A percentile compares a stretch with the other conserved stretches of the same genome.
phyloP scores from a whole-genome alignment of 2,797 vertebrate species.

The Saxicola maurus region DNA sequence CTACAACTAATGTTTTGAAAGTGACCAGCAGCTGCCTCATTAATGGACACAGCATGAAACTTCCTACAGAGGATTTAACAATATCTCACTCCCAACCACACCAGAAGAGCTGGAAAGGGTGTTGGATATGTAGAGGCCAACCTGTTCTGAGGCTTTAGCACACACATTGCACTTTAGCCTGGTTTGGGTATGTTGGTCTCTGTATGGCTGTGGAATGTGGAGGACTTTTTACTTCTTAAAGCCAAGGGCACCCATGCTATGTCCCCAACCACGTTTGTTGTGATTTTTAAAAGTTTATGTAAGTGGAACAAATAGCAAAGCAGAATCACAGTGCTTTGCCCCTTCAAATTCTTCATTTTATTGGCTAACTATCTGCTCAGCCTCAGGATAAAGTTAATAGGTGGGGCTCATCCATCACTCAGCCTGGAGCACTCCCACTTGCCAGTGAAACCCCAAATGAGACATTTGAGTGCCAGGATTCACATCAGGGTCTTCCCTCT shows the following conservation, averaged over 20 bases:
- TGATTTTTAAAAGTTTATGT: rapidly evolving
- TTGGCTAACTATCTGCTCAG: background rate
- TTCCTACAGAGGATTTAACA: background rate
- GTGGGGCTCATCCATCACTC: rapidly evolving
- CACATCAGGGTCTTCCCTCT: background rate
- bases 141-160: background rate
- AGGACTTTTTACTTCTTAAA: background rate
- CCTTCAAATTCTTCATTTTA: background rate
- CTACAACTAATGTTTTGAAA: constrained; percentile 22
- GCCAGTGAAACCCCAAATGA: background rate
- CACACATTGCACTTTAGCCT: background rate
- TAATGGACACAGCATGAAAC: background rate
- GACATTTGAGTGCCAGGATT: rapidly evolving
- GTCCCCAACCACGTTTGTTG: background rate
- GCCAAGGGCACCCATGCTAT: rapidly evolving
- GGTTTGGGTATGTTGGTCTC: rapidly evolving
- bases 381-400: background rate
- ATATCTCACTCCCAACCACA: background rate
- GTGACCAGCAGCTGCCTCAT: background rate
- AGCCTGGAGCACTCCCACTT: background rate
- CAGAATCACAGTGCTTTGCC: background rate
- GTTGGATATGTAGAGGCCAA: no score
- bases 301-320: background rate
- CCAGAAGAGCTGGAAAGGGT: background rate
- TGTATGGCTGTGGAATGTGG: rapidly evolving